These are phyloP conservation scores for Myopa testacea DNA, from an alignment of 2,888 invertebrate species.

Conservation along the genomic window DNA sequence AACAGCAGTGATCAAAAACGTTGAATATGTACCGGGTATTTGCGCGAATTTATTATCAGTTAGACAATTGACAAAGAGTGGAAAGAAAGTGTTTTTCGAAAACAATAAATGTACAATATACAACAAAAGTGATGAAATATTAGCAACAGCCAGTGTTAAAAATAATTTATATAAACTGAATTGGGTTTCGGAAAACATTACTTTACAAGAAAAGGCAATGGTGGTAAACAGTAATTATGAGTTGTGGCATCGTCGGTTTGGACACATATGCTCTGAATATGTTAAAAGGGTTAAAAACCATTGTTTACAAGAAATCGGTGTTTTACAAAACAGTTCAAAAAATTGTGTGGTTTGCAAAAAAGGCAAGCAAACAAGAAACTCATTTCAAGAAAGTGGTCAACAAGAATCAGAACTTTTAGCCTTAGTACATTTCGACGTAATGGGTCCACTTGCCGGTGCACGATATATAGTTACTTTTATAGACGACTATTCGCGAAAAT, in stretches of 20 bases:
- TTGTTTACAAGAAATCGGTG: not conserved
- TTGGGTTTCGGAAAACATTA: not conserved
- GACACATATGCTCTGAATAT: conserved; percentile 47
- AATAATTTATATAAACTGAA: conserved; percentile 24
- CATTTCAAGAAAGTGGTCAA: not conserved
- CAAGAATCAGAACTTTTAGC: conserved; percentile 13
- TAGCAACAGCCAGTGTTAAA: conserved; percentile 28
- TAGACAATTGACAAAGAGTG: conserved; percentile 42
- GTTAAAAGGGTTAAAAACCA: conserved; percentile 22
- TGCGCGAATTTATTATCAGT: conserved; percentile 44
- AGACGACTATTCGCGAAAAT: conserved; percentile 33
- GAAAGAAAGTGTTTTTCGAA: conserved; percentile 48
- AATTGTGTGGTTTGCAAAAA: conserved; percentile 13
- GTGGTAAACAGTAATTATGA: conserved; percentile 13
- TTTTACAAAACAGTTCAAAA: not conserved
- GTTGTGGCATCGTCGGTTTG: conserved; percentile 50
- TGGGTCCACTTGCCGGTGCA: conserved; percentile 45
- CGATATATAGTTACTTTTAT: conserved; percentile 41
- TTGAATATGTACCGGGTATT: conserved; percentile 44
- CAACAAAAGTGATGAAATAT: conserved; percentile 34
- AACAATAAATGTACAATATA: conserved; percentile 44
- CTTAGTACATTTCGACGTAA: not conserved
- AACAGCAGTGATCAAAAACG: conserved; percentile 38
- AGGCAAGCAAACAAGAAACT: conserved; percentile 25
- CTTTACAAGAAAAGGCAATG: conserved; percentile 11